Base-by-base conservation (phyloP, 2,113 vertebrate genomes). In the Tachysurus fulvidraco region DNA sequence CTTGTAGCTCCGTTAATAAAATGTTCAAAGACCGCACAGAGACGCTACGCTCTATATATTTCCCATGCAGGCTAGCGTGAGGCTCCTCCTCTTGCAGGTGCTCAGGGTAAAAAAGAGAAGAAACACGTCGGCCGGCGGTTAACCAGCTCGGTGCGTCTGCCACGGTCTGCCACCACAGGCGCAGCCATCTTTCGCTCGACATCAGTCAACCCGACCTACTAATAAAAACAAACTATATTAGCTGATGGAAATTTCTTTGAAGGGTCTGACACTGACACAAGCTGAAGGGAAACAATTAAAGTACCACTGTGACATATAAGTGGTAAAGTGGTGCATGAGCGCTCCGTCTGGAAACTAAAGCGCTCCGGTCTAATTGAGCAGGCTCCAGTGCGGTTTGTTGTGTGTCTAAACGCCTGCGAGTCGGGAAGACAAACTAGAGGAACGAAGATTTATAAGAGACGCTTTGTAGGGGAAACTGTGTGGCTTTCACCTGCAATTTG, bases 211-310 rank as follows among this genome's bases (percentile, higher is more conserved):
- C 81, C 65, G 84, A 89, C 74, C 74, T 76, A 79, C 90, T 87
- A 92, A 91, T 93, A 91, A 94, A 94, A 91, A 88, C 25, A 23
- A 80, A 57, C 84, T 92, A 92, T 92, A 94, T 88, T 91, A 83
- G 91, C 85, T 86, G 92, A 91, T 94, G 93, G 94, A 94, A 95
- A 95, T 87, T 93, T 93, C 93, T 91, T 88, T 92, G 93, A 92
- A 91, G 91, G 92, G 82, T 92, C 88, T 91, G 89, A 94, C 93
- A 90, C 89, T 90, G 92, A 93, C 92, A 90, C 89, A 85, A 89
- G 90, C 67, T 30, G 55, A 85, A 88, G 57, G 92, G 91, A 93
- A 93, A 93, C 91, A 88, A 93, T 92, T 93, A 93, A 94, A 93
- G 88, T 89, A 90, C 90, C 89, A 88, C 88, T 83, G 78, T 88